These are phyloP conservation scores for Drosophila fulvimacula DNA, from an alignment of 2,888 invertebrate species.

Conservation along the genomic window DNA sequence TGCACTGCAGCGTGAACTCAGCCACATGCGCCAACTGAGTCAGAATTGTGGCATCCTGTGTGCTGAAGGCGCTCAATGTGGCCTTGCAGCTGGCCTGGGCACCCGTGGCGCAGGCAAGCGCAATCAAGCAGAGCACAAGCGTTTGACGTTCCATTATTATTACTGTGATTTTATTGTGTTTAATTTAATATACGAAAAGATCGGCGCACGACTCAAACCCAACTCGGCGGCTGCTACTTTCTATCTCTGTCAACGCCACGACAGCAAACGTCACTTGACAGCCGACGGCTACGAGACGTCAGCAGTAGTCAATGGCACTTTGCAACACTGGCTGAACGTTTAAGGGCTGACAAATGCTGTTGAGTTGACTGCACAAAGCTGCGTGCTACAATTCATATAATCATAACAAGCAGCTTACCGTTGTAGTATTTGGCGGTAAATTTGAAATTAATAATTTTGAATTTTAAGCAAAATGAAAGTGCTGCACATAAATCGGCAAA, in stretches of 20 bases:
- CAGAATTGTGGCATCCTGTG: constrained; percentile 96
- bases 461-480: neutral
- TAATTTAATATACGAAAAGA: constrained; percentile 7
- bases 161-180: neutral
- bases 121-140: constrained; percentile 65
- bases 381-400: neutral
- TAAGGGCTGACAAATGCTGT: constrained; percentile 12
- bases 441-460: neutral
- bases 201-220: neutral
- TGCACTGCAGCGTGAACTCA: constrained; percentile 94
- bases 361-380: neutral
- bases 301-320: constrained; percentile 27
- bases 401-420: neutral
- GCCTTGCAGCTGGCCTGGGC: constrained; percentile 86
- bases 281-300: constrained; percentile 49
- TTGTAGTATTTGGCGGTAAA: constrained; percentile 1
- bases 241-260: constrained; percentile 67
- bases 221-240: constrained; percentile 46
- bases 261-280: constrained; percentile 73
- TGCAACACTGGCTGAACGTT: constrained; percentile 6
- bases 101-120: constrained; percentile 55
- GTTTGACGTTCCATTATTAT: constrained; percentile 71
- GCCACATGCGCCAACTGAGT: constrained; percentile 95
- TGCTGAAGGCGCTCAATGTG: constrained; percentile 93
- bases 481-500: neutral